These are phyloP conservation scores for Cirrhinus mrigala DNA, from an alignment of 2,797 vertebrate genomes.

Conservation along the genomic window DNA sequence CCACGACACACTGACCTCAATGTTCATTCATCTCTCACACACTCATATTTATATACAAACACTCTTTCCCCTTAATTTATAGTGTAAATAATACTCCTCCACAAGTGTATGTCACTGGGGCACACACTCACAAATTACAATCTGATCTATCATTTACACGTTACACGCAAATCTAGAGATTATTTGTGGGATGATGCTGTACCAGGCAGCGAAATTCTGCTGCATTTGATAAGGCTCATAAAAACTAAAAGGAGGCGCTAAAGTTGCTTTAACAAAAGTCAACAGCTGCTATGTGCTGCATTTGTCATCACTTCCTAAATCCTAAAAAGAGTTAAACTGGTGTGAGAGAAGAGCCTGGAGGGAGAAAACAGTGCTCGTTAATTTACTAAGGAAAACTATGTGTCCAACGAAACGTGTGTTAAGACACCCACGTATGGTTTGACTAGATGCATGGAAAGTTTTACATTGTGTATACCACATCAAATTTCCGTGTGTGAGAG, in stretches of 20 bases:
- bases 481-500: background rate
- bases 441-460: background rate
- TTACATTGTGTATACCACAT: background rate
- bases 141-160: background rate
- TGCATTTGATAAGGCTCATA: background rate
- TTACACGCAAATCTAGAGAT: background rate
- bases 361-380: background rate
- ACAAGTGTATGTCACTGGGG: slow-evolving; percentile 3
- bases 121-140: background rate
- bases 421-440: no score
- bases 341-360: background rate
- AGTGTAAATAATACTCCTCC: background rate
- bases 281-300: background rate
- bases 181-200: background rate
- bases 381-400: background rate
- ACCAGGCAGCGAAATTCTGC: background rate
- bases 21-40: slow-evolving; percentile 48
- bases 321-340: background rate
- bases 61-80: slow-evolving; percentile 24
- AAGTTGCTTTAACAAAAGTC: slow-evolving; percentile 19
- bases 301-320: background rate
- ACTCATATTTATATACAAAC: slow-evolving; percentile 26
- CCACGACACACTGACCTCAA: slow-evolving; percentile 57
- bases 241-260: slow-evolving; percentile 12
- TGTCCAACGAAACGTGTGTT: background rate